Evolutionary conservation across 2,113 vertebrate genomes (phyloP).

Genomic region (Paramormyrops kingsleyae): DNA sequence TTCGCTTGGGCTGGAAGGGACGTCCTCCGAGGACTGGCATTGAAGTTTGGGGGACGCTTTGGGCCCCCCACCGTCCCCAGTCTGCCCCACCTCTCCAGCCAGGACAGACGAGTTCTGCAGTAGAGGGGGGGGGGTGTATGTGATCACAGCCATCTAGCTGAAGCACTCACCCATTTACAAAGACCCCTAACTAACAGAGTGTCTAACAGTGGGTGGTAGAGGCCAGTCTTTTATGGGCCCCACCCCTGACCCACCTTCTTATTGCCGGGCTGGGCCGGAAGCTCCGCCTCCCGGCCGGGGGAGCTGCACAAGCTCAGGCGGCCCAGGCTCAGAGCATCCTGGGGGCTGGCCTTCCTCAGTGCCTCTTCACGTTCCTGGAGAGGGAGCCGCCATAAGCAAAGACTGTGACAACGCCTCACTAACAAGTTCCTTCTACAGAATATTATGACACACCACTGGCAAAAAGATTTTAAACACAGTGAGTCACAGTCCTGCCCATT

Average conservation of each 20-base stretch:
- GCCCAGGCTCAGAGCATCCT: conserved; percentile 54
- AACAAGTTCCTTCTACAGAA: not conserved
- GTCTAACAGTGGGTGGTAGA: not conserved
- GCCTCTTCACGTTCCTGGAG: conserved; percentile 72
- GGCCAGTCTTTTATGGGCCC: not conserved
- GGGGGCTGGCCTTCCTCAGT: conserved; percentile 48
- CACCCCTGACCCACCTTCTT: conserved; percentile 44
- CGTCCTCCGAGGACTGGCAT: conserved; percentile 41
- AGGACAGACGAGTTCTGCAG: conserved; percentile 82
- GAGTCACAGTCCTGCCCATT: not conserved
- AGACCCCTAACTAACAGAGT: not conserved
- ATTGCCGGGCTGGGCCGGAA: conserved; percentile 44
- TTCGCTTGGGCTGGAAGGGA: conserved; percentile 38
- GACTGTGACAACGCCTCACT: not conserved
- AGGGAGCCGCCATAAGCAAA: not conserved
- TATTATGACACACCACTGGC: not conserved
- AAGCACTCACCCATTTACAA: not conserved
- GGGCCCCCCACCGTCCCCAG: conserved; percentile 45
- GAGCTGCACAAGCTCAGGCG: conserved; percentile 64
- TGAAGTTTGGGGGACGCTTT: conserved; percentile 39
- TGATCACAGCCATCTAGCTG: not conserved
- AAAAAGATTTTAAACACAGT: not conserved
- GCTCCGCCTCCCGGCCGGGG: conserved; percentile 49
- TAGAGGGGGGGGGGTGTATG: conserved; percentile 45
- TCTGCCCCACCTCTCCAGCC: conserved; percentile 73